Evolutionary conservation across 1,140 invertebrate species (phyloP).

Genomic region (Probaryconus sp.): DNA sequence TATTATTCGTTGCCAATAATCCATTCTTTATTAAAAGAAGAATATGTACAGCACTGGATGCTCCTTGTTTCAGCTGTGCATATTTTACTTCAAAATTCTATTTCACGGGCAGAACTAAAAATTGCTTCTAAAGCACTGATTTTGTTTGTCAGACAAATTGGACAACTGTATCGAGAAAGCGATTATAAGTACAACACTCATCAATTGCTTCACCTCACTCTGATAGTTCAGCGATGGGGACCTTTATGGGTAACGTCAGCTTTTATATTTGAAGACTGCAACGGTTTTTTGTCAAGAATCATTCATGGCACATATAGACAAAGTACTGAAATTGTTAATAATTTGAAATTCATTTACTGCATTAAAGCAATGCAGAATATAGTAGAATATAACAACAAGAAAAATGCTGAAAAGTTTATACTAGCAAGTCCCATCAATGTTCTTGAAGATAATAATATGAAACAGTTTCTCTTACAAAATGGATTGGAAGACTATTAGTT

Average conservation of each 20-base stretch:
- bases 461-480: neutral
- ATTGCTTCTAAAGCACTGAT: conserved; percentile 28
- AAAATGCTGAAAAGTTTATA: no score
- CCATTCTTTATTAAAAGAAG: conserved; percentile 34
- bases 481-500: no score
- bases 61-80: conserved; percentile 41
- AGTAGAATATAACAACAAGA: no score
- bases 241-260: conserved; percentile 50
- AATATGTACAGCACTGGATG: conserved; percentile 60
- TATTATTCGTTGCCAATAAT: conserved; percentile 50
- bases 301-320: conserved; percentile 45
- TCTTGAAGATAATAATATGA: neutral
- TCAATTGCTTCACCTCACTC: conserved; percentile 6
- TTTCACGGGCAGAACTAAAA: conserved; percentile 30
- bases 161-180: neutral
- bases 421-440: no score
- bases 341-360: conserved; percentile 19
- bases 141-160: conserved; percentile 47
- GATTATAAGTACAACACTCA: conserved; percentile 10
- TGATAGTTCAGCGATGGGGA: conserved; percentile 39
- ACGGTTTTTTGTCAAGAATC: conserved; percentile 46
- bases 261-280: conserved; percentile 56
- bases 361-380: no score
- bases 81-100: conserved; percentile 38
- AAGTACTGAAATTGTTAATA: conserved; percentile 47